Conservation (phyloP, 2,797 vertebrate genomes). For the Gobio occitaniae region DNA sequence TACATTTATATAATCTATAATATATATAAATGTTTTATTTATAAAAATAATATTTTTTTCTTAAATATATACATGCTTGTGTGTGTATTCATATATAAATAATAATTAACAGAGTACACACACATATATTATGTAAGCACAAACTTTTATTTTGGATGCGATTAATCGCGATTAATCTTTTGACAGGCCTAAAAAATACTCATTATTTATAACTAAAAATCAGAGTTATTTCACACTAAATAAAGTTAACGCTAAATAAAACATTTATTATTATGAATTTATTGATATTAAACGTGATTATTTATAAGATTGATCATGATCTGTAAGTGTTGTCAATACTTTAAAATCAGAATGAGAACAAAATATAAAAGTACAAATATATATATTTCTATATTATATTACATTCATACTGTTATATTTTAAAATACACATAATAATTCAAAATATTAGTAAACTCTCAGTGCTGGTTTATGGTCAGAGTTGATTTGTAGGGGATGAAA, state of each 20-base stretch:
- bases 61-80: too few species aligned
- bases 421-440: neutral
- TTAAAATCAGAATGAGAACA: neutral
- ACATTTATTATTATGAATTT: neutral
- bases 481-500: neutral
- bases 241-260: neutral
- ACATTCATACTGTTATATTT: neutral
- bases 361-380: neutral
- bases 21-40: too few species aligned
- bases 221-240: neutral
- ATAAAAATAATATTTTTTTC: too few species aligned
- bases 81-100: too few species aligned
- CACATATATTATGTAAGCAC: too few species aligned
- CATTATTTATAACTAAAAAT: neutral
- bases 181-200: neutral
- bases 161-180: too few species aligned
- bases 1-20: too few species aligned
- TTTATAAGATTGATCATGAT: neutral
- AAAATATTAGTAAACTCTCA: neutral
- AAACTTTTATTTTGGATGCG: too few species aligned
- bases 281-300: neutral
- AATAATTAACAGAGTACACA: too few species aligned
- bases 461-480: neutral
- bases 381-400: neutral
- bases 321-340: neutral